Percentiles rank a stretch among this genome's conserved stretches.
Conservation (phyloP, 2,888 invertebrate genomes). For the Myathropa florea region DNA sequence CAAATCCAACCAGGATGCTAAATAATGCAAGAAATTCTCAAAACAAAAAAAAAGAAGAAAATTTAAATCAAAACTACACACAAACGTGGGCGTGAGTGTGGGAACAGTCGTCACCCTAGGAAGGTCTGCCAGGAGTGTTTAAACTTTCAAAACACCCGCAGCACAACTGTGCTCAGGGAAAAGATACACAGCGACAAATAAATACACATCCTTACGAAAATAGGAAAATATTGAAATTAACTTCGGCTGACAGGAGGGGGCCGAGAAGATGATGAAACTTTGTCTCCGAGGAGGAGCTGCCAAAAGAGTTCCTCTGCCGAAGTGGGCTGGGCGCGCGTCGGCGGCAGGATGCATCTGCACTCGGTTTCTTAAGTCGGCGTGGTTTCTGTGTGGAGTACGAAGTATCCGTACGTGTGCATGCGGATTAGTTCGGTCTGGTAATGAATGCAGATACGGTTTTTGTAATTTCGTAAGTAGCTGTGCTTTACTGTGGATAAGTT, state of each 20-base stretch:
- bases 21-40: background rate
- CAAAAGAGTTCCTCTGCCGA: background rate
- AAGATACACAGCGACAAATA: conserved; percentile 1
- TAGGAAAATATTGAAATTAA: conserved; percentile 64
- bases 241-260: conserved; percentile 18
- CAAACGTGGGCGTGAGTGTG: background rate
- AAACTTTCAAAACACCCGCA: background rate
- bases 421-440: background rate
- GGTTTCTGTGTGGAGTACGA: background rate
- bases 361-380: background rate
- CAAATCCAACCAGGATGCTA: background rate
- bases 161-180: background rate
- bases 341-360: background rate
- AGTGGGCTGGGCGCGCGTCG: background rate
- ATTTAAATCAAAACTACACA: background rate
- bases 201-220: conserved; percentile 46
- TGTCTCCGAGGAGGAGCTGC: background rate
- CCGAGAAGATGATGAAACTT: background rate
- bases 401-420: background rate
- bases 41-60: background rate
- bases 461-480: background rate
- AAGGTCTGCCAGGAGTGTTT: background rate
- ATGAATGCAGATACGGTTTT: background rate
- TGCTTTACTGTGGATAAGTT: background rate
- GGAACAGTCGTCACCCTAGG: background rate